Conservation (phyloP, 2,113 vertebrate genomes). For the Sinocyclocheilus anshuiensis region DNA sequence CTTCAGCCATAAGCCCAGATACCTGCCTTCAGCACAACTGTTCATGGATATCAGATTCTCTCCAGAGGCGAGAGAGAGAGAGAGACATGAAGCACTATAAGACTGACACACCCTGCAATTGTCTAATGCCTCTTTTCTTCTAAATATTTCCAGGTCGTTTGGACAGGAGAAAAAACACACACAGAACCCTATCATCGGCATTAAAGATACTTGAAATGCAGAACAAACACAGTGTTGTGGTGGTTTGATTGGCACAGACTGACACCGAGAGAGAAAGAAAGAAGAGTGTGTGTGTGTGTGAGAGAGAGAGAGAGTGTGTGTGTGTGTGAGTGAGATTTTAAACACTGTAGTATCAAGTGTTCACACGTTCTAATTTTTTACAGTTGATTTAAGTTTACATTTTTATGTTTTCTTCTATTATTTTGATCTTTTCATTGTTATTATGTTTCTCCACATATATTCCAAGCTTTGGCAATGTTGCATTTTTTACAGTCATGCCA, state of each 20-base stretch:
- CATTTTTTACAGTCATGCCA: no score
- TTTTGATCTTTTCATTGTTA: no score
- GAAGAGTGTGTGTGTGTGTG: no score
- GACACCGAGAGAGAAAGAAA: neutral
- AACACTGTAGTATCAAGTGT: no score
- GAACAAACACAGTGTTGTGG: neutral
- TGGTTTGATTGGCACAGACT: neutral
- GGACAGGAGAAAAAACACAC: neutral
- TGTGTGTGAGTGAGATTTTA: no score
- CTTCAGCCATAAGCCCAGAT: neutral
- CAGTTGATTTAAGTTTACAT: no score
- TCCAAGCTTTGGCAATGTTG: no score
- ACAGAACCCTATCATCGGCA: neutral
- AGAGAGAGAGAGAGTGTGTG: no score
- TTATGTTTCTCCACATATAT: no score
- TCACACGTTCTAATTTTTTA: no score
- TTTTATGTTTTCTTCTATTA: no score
- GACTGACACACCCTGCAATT: constrained; percentile 5
- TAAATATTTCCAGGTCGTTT: neutral
- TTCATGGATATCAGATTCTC: neutral
- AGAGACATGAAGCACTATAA: neutral
- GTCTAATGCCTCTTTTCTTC: neutral
- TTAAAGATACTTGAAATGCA: neutral
- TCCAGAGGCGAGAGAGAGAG: neutral
- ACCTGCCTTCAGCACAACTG: neutral